A percentile compares a stretch with the other conserved stretches of the same genome.
phyloP scores from a whole-genome alignment of 2,888 invertebrate genomes.

The Hemistola chrysoprasaria region DNA sequence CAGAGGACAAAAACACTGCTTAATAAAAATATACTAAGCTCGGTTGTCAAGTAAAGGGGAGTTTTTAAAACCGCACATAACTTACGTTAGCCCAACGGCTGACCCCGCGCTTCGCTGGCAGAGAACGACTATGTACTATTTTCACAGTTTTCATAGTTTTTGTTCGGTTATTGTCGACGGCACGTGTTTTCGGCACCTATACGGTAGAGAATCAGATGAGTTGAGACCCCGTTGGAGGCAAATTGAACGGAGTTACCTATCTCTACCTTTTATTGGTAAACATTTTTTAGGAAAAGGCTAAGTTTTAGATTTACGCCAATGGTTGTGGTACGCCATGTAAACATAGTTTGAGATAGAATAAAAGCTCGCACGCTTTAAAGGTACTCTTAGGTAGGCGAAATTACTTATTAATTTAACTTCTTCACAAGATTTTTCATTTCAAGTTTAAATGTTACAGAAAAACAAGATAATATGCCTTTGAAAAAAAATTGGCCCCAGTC shows the following conservation, averaged over 20 bases:
- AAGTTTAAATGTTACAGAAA: too few relatives aligned
- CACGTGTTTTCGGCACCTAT: slow-evolving; percentile 32
- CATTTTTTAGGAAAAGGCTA: too few relatives aligned
- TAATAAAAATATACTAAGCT: slow-evolving; percentile 1
- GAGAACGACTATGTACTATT: slow-evolving; percentile 6
- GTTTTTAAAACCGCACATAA: slow-evolving; percentile 21
- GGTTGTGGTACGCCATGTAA: too few relatives aligned
- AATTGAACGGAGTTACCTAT: slow-evolving; percentile 12
- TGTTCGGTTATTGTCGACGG: slow-evolving; percentile 13
- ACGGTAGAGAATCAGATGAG: slow-evolving; percentile 26
- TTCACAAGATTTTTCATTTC: too few relatives aligned
- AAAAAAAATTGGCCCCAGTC: too few relatives aligned
- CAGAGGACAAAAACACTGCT: slow-evolving; percentile 10
- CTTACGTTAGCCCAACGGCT: slow-evolving; percentile 33
- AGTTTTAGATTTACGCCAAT: too few relatives aligned
- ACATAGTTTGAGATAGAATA: too few relatives aligned
- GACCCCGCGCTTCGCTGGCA: slow-evolving; percentile 26
- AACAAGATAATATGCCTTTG: too few relatives aligned
- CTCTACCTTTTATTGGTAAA: slow-evolving; percentile 18
- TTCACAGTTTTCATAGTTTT: slow-evolving; percentile 3
- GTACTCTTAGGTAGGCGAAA: too few relatives aligned
- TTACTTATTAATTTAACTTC: too few relatives aligned
- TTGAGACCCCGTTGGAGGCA: slow-evolving; percentile 11
- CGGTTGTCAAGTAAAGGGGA: slow-evolving; percentile 12
- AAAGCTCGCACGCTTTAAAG: slow-evolving; percentile 18